Base-by-base conservation (phyloP, 2,888 invertebrate species). In the Lucinisca nassula region DNA sequence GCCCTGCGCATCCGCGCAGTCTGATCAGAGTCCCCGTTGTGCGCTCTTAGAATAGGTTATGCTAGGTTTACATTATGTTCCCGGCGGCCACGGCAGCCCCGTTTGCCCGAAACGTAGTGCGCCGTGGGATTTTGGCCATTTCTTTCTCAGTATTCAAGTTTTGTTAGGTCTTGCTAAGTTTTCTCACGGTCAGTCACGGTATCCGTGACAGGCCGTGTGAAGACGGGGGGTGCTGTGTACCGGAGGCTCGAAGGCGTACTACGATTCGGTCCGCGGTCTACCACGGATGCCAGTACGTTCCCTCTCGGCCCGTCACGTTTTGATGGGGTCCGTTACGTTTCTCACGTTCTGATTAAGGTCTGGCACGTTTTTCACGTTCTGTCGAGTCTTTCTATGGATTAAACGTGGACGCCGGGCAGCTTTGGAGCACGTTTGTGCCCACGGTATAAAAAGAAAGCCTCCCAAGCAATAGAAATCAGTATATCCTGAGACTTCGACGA, bases 1-100 rank as follows among this genome's bases (percentile, higher is more conserved):
- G n/a, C n/a, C n/a, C n/a, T n/a, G n/a, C n/a, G n/a, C n/a, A n/a
- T n/a, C n/a, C n/a, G n/a, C n/a, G n/a, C n/a, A n/a, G n/a, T n/a
- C n/a, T n/a, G n/a, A n/a, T n/a, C n/a, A n/a, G n/a, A n/a, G n/a
- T n/a, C n/a, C n/a, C n/a, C n/a, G n/a, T n/a, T n/a, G n/a, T n/a
- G n/a, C n/a, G n/a, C n/a, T n/a, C n/a, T n/a, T n/a, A n/a, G n/a
- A n/a, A n/a, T n/a, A n/a, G n/a, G n/a, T n/a, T n/a, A n/a, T n/a
- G 17, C 61, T 61, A 30, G 6, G 61, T 61, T 61, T 61, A 61
- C 61, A 61, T 17, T 61, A 61, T 61, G 61, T 61, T 61, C 61
- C 61, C 61, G 61, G 61, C 61, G 61, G 21, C 61, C 61, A 24
- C 61, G 61, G 27, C 30, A 30, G 30, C 61, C n/a, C n/a, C n/a